These are phyloP conservation scores for Ichneumoninae sp. DNA, from an alignment of 2,888 invertebrate species.

Conservation along the genomic window DNA sequence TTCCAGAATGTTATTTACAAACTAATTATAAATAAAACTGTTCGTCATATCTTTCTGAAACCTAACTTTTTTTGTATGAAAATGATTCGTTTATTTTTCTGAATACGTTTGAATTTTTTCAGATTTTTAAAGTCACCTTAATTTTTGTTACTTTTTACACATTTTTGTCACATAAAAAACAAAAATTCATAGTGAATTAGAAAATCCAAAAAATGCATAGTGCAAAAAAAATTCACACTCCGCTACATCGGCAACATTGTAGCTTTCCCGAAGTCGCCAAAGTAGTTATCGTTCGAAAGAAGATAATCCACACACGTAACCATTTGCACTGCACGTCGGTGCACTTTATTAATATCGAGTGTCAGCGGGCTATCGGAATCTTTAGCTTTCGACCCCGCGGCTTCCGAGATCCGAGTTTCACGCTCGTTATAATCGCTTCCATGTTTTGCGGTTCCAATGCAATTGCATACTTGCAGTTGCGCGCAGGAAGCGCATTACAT, in stretches of 20 bases:
- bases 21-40: too few relatives aligned
- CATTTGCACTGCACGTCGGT: slow-evolving; percentile 34
- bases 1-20: too few relatives aligned
- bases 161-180: too few relatives aligned
- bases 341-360: slow-evolving; percentile 27
- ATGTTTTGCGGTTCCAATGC: not conserved
- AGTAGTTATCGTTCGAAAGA: slow-evolving; percentile 33
- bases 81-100: too few relatives aligned
- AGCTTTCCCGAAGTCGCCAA: slow-evolving; percentile 52
- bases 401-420: slow-evolving; percentile 20
- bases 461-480: not conserved
- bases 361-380: slow-evolving; percentile 51
- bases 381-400: slow-evolving; percentile 43
- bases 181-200: too few relatives aligned
- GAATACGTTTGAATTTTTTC: too few relatives aligned
- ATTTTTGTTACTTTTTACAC: too few relatives aligned
- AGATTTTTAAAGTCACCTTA: too few relatives aligned
- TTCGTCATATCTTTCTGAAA: too few relatives aligned
- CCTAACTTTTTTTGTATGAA: too few relatives aligned
- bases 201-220: too few relatives aligned
- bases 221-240: too few relatives aligned
- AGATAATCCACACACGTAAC: slow-evolving; percentile 1
- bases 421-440: not conserved
- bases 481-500: not conserved
- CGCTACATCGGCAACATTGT: slow-evolving; percentile 51